Evolutionary conservation across 2,888 invertebrate genomes (phyloP).

Genomic region (Acrocyrtus sp.): DNA sequence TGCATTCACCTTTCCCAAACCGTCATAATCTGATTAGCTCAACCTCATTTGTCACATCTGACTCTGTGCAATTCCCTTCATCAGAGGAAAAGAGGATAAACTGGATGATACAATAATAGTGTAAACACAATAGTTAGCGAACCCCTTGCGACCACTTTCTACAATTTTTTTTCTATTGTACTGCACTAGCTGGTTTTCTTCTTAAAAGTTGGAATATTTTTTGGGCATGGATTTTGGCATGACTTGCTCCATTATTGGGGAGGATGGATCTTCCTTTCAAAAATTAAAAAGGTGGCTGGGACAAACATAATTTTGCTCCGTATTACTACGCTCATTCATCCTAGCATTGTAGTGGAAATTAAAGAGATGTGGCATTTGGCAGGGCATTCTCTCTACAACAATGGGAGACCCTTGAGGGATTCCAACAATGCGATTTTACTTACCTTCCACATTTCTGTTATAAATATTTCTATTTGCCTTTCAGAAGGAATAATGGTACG

Average conservation of each 20-base stretch:
- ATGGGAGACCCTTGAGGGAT: too few species aligned
- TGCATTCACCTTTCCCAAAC: slow-evolving; percentile 62
- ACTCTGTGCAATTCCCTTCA: slow-evolving; percentile 62
- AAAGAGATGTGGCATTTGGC: too few species aligned
- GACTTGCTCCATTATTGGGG: background rate
- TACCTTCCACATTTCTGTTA: background rate
- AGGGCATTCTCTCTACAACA: background rate
- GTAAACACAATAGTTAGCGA: background rate
- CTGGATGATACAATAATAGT: slow-evolving; percentile 22
- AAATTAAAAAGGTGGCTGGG: too few species aligned
- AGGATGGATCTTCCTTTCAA: slow-evolving; percentile 1
- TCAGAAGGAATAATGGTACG: background rate
- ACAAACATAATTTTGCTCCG: too few species aligned
- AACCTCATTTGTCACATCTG: slow-evolving; percentile 63
- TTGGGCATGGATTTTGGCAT: background rate
- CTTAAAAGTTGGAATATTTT: too few species aligned
- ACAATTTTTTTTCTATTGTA: too few species aligned
- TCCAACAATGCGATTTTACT: too few species aligned
- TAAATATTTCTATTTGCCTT: background rate
- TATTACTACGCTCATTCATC: too few species aligned
- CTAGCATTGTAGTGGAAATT: too few species aligned
- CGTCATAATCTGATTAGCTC: slow-evolving; percentile 63
- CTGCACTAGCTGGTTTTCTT: too few species aligned
- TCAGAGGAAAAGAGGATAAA: too few species aligned
- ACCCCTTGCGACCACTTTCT: background rate